Evolutionary conservation across 2,888 invertebrate species (phyloP), one percentile per base, ranked within the genome.

Genomic region (Andrena camellia): DNA sequence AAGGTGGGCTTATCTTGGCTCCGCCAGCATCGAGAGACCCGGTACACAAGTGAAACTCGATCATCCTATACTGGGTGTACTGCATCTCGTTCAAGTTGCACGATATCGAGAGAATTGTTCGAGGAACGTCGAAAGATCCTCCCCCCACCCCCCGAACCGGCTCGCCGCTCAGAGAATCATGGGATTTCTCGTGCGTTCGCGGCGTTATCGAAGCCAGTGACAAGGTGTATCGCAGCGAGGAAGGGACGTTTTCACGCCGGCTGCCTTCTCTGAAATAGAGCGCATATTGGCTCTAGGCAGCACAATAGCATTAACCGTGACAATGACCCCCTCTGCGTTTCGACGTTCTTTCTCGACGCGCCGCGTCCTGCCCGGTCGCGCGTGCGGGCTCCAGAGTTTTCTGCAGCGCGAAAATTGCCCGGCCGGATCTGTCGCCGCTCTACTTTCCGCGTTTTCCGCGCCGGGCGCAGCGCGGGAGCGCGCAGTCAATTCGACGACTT

Each of bases 1-100:
- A 87, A 87, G 89, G 88, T 83, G 90, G 23, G 92, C 92, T 93
- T 93, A 93, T 93, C 92, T 92, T 90, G 88, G 88, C 86, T 87
- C 89, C 84, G 84, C 87, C 88, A 88, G 90, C 86, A 88, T 80
- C 81, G 79, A 82, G 83, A 42, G 86, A 85, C 89, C 87, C 88
- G 86, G 71, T 86, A 81, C 86, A 88, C 88, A 90, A 90, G 82
- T 73, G 88, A 87, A 82, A 88, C 87, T 87, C 86, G 86, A 88
- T 88, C 87, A 83, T 88, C 57, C 83, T 88, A 83, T 88, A 86
- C 88, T 86, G 83, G 86, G 85, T 88, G 83, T 84, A 62, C 78
- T 31, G 67, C 52, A 76, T 68, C 81, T 66, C 64, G 74, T 81
- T 42, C 63, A 50, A 73, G 42, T 48, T 54, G 60, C n/a, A 68